These are phyloP conservation scores for Petrocephalus sullivani DNA, from an alignment of 2,797 vertebrate genomes.

Conservation along the genomic window DNA sequence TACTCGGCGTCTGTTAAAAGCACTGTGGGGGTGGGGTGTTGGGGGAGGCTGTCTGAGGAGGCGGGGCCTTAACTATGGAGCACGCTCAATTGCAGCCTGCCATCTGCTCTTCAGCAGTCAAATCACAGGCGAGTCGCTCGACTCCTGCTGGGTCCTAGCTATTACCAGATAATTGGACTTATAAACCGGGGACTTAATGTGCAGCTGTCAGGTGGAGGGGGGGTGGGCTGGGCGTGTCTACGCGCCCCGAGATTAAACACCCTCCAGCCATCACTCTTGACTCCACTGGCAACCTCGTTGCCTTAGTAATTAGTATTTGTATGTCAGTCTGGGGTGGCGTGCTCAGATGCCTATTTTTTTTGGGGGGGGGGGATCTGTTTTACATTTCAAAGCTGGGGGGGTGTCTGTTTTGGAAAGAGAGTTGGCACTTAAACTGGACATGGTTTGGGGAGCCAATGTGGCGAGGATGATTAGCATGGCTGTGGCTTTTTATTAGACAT, in stretches of 20 bases:
- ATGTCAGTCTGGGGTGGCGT: slow-evolving; percentile 44
- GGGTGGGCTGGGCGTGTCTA: slow-evolving; percentile 20
- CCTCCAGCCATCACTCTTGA: slow-evolving; percentile 47
- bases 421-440: slow-evolving; percentile 31
- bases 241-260: slow-evolving; percentile 44
- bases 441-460: neutral
- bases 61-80: slow-evolving; percentile 4
- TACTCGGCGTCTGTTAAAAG: neutral
- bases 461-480: neutral
- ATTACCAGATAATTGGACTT: slow-evolving; percentile 74
- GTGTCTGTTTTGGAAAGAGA: slow-evolving; percentile 25
- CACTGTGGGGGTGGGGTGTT: neutral
- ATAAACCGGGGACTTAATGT: slow-evolving; percentile 61
- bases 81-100: slow-evolving; percentile 47
- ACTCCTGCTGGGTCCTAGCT: slow-evolving; percentile 52
- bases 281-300: slow-evolving; percentile 32
- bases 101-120: slow-evolving; percentile 73
- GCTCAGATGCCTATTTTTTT: slow-evolving; percentile 50
- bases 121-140: slow-evolving; percentile 57
- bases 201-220: slow-evolving; percentile 72
- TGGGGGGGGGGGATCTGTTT: slow-evolving; percentile 38
- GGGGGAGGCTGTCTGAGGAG: neutral
- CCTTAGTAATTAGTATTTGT: slow-evolving; percentile 48
- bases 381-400: slow-evolving; percentile 54
- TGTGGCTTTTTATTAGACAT: neutral